Evolutionary conservation across 1,140 invertebrate genomes (phyloP).

Genomic region (Dolichoris vasculosae): DNA sequence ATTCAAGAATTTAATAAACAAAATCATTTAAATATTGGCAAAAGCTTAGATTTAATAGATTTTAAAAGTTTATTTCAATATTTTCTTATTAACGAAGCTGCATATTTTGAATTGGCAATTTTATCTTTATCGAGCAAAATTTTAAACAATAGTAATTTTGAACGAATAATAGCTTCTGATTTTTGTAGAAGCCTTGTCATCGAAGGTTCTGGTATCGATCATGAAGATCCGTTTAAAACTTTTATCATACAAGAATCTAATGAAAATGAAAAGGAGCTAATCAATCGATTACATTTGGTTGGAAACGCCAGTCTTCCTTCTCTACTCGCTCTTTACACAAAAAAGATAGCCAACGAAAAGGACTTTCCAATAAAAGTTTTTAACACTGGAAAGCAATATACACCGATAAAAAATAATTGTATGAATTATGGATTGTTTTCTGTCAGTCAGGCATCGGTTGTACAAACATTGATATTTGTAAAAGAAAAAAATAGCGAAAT

Average conservation of each 20-base stretch:
- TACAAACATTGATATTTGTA: conserved; percentile 76
- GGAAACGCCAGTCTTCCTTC: conserved; percentile 79
- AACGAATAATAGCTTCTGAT: conserved; percentile 76
- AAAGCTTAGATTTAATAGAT: conserved; percentile 74
- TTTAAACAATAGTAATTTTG: conserved; percentile 73
- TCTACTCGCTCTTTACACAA: conserved; percentile 80
- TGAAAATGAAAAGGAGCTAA: conserved; percentile 69
- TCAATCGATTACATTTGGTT: conserved; percentile 78
- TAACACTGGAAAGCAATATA: conserved; percentile 79
- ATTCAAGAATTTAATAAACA: conserved; percentile 51
- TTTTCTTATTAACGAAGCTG: conserved; percentile 79
- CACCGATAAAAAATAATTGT: conserved; percentile 68
- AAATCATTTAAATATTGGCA: conserved; percentile 78
- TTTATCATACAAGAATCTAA: conserved; percentile 76
- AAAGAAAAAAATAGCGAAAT: conserved; percentile 64
- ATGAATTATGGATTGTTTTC: conserved; percentile 75
- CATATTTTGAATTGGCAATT: conserved; percentile 79
- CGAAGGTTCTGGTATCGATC: conserved; percentile 80
- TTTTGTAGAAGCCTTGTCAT: conserved; percentile 80
- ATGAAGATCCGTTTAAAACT: conserved; percentile 72
- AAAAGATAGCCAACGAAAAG: conserved; percentile 75
- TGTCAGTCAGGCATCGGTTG: conserved; percentile 77
- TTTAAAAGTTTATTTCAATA: conserved; percentile 77
- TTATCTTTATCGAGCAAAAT: conserved; percentile 61
- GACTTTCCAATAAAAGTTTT: conserved; percentile 79